These are phyloP conservation scores for Plemyria rubiginata DNA, from an alignment of 2,888 invertebrate genomes.

Conservation along the genomic window DNA sequence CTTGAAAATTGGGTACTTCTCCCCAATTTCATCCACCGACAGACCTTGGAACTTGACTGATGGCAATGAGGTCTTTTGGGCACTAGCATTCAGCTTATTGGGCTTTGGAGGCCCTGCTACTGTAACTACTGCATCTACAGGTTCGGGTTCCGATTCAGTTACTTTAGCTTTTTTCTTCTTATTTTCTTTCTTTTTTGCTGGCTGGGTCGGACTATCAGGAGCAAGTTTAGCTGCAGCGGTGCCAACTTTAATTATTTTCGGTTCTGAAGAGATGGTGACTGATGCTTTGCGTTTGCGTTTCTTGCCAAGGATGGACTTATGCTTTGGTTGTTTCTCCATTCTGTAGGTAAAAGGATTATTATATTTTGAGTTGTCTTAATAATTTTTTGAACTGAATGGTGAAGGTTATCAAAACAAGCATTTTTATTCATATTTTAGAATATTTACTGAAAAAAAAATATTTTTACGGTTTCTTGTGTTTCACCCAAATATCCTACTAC, in stretches of 20 bases:
- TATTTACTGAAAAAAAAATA: too few species aligned
- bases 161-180: conserved; percentile 10
- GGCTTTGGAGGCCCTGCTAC: neutral
- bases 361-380: too few species aligned
- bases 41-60: conserved; percentile 21
- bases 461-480: too few species aligned
- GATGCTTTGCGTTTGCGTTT: conserved; percentile 49
- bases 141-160: neutral
- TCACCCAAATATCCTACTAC: too few species aligned
- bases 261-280: conserved; percentile 33
- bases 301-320: conserved; percentile 15
- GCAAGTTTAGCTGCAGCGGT: neutral
- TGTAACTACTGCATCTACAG: neutral
- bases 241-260: conserved; percentile 42
- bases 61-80: conserved; percentile 19
- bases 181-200: neutral
- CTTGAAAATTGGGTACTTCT: conserved; percentile 63
- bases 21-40: conserved; percentile 40
- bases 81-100: conserved; percentile 9
- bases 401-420: too few species aligned
- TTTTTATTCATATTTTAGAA: too few species aligned
- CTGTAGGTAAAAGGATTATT: conserved; percentile 28
- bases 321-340: conserved; percentile 44
- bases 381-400: too few species aligned
- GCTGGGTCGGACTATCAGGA: neutral